Percentiles rank a stretch among this genome's conserved stretches.
Evolutionary conservation across 1,140 invertebrate species (phyloP).

Genomic region (Drosophila paulistorum): DNA sequence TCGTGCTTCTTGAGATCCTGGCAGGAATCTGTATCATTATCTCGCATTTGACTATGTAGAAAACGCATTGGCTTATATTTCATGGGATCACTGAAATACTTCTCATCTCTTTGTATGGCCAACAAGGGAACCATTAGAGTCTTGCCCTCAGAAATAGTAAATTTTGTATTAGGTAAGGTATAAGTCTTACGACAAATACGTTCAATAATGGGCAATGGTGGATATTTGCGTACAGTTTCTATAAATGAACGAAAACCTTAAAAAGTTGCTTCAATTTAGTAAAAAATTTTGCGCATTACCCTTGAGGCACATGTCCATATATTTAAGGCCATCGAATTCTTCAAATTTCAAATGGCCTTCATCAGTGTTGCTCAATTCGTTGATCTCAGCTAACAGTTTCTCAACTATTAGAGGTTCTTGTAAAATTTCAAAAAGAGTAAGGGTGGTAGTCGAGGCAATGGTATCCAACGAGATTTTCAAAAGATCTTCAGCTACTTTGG

Average conservation of each 20-base stretch:
- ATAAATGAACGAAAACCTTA: conserved; percentile 3
- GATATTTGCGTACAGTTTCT: conserved; percentile 84
- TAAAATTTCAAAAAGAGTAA: conserved; percentile 68
- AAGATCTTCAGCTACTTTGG: conserved; percentile 67
- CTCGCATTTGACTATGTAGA: conserved; percentile 41
- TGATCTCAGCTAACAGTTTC: conserved; percentile 63
- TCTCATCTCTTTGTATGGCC: conserved; percentile 85
- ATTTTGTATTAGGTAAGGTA: conserved; percentile 55
- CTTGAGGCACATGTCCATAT: conserved; percentile 73
- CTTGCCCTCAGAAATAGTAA: conserved; percentile 77
- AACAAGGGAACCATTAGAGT: conserved; percentile 69
- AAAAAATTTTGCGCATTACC: conserved; percentile 24
- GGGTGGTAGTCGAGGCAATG: conserved; percentile 53
- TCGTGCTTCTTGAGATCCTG: conserved; percentile 23
- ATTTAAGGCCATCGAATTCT: conserved; percentile 55
- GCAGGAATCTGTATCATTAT: conserved; percentile 13
- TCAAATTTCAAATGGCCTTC: conserved; percentile 50
- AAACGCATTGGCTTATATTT: conserved; percentile 85
- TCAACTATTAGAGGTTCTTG: conserved; percentile 64
- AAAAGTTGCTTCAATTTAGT: background rate
- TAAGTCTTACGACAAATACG: conserved; percentile 68
- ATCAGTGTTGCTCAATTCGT: conserved; percentile 27
- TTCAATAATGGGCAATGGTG: conserved; percentile 76
- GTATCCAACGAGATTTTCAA: conserved; percentile 62
- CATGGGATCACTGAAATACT: conserved; percentile 85